phyloP scores from a whole-genome alignment of 1,140 invertebrate genomes.

The Drosophila tristis region DNA sequence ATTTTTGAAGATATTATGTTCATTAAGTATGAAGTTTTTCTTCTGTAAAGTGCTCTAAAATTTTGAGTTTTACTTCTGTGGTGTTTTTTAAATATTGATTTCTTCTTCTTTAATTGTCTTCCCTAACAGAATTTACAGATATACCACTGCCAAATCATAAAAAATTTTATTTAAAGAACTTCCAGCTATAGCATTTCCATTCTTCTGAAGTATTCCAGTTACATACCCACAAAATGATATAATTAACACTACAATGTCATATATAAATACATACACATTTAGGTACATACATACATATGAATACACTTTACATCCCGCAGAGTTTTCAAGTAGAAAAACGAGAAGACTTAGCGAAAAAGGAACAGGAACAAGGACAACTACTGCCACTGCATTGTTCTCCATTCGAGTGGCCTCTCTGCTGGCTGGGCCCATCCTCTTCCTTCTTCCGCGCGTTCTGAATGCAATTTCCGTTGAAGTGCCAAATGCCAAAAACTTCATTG shows the following conservation, averaged over 20 bases:
- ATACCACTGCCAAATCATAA: no score
- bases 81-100: no score
- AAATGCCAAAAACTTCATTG: slow-evolving; percentile 65
- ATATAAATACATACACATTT: background rate
- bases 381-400: slow-evolving; percentile 36
- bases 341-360: slow-evolving; percentile 4
- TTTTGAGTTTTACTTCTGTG: background rate
- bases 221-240: no score
- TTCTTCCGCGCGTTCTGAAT: slow-evolving; percentile 64
- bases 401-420: slow-evolving; percentile 33
- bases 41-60: no score
- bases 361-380: background rate
- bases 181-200: no score
- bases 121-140: background rate
- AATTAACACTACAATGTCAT: no score
- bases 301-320: slow-evolving; percentile 30
- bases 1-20: no score
- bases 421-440: slow-evolving; percentile 21
- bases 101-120: background rate
- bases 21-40: no score
- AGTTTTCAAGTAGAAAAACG: slow-evolving; percentile 39
- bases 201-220: no score
- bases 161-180: no score
- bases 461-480: slow-evolving; percentile 65
- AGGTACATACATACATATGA: background rate